These are phyloP conservation scores for Xiphophorus couchianus DNA, from an alignment of 2,113 vertebrate species.

Conservation along the genomic window DNA sequence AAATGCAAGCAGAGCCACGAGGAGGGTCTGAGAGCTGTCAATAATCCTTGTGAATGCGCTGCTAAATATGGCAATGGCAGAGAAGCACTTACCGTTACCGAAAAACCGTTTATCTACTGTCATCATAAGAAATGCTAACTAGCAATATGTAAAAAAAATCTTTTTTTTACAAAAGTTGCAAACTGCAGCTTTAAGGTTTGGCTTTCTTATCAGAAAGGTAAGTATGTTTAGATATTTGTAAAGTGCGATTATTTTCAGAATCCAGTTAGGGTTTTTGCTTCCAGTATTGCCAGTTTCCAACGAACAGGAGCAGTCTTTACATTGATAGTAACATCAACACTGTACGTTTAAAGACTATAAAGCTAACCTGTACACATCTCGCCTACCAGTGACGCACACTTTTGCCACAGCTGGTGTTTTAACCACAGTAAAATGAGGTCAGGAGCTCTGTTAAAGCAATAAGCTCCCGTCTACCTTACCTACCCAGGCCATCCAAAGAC, in stretches of 20 bases:
- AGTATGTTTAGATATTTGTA: background rate
- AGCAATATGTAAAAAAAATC: too few species aligned
- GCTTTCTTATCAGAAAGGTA: background rate
- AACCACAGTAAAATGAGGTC: slow-evolving; percentile 59
- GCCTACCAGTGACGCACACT: slow-evolving; percentile 50
- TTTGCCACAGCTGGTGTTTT: slow-evolving; percentile 57
- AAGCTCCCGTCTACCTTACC: slow-evolving; percentile 46
- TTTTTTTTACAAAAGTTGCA: too few species aligned
- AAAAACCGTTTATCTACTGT: too few species aligned
- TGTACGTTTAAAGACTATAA: slow-evolving; percentile 23
- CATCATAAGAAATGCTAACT: too few species aligned
- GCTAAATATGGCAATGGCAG: too few species aligned
- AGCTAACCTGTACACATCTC: slow-evolving; percentile 34
- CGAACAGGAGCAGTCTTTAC: background rate
- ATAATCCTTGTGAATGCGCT: too few species aligned
- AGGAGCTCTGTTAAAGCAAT: slow-evolving; percentile 68
- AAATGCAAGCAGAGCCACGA: too few species aligned
- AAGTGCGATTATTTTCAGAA: background rate
- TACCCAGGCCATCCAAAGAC: background rate
- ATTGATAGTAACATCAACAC: background rate
- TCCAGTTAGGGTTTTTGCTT: too few species aligned
- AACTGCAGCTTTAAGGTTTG: background rate
- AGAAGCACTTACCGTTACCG: too few species aligned
- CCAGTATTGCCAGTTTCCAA: background rate
- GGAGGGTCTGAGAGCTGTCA: too few species aligned